Conservation (phyloP, 2,888 invertebrate species). For the Lordiphosa fenestrarum region DNA sequence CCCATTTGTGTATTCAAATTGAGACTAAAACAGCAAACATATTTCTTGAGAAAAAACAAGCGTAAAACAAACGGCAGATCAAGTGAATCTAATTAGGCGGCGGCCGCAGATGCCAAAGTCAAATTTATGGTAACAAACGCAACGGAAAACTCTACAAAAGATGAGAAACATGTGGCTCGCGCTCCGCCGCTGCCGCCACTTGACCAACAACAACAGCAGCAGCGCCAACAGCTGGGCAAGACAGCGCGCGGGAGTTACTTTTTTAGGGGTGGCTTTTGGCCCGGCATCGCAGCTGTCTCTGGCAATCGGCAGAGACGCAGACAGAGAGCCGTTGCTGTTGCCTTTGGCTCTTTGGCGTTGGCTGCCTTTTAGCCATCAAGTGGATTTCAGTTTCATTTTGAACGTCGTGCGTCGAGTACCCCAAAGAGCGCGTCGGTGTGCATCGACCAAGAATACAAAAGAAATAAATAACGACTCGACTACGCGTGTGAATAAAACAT, state of each 20-base stretch:
- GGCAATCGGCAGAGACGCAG: conserved; percentile 3
- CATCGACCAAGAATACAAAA: conserved; percentile 12
- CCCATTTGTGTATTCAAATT: too few relatives aligned
- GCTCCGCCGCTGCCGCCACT: conserved; percentile 23
- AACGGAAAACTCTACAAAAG: conserved; percentile 41
- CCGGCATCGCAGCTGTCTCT: conserved; percentile 26
- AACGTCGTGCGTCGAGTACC: conserved; percentile 77
- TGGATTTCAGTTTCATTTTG: conserved; percentile 78
- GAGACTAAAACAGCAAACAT: too few relatives aligned
- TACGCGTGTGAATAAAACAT: conserved; percentile 57
- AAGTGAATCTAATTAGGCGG: conserved; percentile 39
- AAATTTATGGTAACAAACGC: conserved; percentile 41
- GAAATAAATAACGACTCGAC: conserved; percentile 18
- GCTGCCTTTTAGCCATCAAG: conserved; percentile 58
- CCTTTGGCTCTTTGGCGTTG: conserved; percentile 48
- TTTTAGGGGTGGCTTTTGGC: conserved; percentile 62
- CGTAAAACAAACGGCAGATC: conserved; percentile 14
- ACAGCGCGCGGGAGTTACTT: conserved; percentile 27
- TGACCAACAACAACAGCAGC: conserved; percentile 53
- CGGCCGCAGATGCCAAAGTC: conserved; percentile 54
- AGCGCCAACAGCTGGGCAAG: conserved; percentile 32
- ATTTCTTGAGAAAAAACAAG: conserved; percentile 1
- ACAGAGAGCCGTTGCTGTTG: conserved; percentile 25
- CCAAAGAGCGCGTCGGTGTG: conserved; percentile 29
- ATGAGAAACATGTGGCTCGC: conserved; percentile 58